Conservation (phyloP, 1,140 invertebrate species). For the Hermatobates lingyangjiaoensis region DNA sequence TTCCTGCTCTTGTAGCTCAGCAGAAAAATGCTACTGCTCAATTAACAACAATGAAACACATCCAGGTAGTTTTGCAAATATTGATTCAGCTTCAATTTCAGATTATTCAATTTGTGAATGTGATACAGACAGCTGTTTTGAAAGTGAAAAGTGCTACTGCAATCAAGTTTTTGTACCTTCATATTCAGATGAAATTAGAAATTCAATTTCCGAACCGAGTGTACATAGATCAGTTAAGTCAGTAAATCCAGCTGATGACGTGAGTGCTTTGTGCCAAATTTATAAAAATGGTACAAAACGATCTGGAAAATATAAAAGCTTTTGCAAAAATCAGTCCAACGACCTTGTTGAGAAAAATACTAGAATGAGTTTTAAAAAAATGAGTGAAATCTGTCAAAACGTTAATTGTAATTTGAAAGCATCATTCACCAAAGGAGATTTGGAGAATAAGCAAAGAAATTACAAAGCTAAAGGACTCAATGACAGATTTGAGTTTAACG, state of each 20-base stretch:
- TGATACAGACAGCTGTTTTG: slow-evolving; percentile 68
- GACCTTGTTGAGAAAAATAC: neutral
- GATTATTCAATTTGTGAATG: slow-evolving; percentile 34
- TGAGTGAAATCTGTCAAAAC: no score
- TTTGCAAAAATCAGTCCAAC: no score
- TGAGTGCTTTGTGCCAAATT: neutral
- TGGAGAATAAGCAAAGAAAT: no score
- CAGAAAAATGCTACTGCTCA: slow-evolving; percentile 59
- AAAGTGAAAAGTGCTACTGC: slow-evolving; percentile 79
- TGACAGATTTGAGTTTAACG: no score
- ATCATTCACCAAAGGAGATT: no score
- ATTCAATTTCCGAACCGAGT: neutral
- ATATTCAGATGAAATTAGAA: slow-evolving; percentile 15
- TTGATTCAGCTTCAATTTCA: neutral
- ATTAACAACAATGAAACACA: slow-evolving; percentile 19
- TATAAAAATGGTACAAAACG: no score
- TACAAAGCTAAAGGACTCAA: no score
- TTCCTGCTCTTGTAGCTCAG: slow-evolving; percentile 48
- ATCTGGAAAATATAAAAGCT: no score
- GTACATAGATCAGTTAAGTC: neutral
- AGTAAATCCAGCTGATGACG: neutral
- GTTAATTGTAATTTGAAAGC: no score
- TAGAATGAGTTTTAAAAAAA: neutral
- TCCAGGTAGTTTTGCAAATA: neutral
- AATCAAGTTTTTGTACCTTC: slow-evolving; percentile 3